Evolutionary conservation across 2,113 vertebrate species (phyloP).

Genomic region (Balaenoptera acutorostrata): DNA sequence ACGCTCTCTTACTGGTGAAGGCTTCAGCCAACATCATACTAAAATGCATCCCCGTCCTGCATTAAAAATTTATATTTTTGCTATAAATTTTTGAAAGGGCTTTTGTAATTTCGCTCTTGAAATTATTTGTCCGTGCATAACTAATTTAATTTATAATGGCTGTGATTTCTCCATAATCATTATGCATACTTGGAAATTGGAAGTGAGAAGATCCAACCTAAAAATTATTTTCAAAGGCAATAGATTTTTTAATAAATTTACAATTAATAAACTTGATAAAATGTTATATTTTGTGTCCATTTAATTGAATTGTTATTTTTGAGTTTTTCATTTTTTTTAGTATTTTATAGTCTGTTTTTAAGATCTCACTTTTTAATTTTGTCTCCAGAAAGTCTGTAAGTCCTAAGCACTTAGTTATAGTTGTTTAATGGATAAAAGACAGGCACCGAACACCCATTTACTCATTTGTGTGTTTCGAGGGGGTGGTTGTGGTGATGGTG

Average conservation of each 20-base stretch:
- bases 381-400: background rate
- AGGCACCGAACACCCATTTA: background rate
- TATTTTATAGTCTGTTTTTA: slow-evolving; percentile 7
- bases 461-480: background rate
- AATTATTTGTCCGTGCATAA: slow-evolving; percentile 38
- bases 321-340: background rate
- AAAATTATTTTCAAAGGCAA: slow-evolving; percentile 43
- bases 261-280: slow-evolving; percentile 15
- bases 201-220: background rate
- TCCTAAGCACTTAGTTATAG: background rate
- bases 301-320: slow-evolving; percentile 26
- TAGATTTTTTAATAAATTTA: background rate
- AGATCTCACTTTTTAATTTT: background rate
- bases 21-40: slow-evolving; percentile 28
- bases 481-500: background rate
- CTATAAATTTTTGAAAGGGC: slow-evolving; percentile 55
- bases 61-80: slow-evolving; percentile 64
- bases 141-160: slow-evolving; percentile 48
- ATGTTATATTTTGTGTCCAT: slow-evolving; percentile 1
- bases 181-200: background rate
- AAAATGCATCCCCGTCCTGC: slow-evolving; percentile 14
- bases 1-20: slow-evolving; percentile 6
- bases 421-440: background rate
- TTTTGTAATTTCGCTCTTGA: slow-evolving; percentile 58
- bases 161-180: slow-evolving; percentile 50